phyloP scores from a whole-genome alignment of 2,113 vertebrate genomes.

The Ceratotherium simum region DNA sequence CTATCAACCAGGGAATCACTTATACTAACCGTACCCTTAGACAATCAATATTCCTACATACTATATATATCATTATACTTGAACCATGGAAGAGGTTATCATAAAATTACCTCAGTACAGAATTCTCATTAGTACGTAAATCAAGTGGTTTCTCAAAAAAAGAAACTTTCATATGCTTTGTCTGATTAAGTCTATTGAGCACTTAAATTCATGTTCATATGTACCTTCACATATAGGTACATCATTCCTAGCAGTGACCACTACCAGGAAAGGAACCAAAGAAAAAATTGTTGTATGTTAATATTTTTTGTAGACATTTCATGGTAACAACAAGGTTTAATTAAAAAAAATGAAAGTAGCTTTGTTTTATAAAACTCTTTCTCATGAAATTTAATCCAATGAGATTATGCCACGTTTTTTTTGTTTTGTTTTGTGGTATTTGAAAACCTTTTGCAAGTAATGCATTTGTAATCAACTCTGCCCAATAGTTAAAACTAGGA shows the following conservation, averaged over 20 bases:
- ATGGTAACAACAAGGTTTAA: constrained; percentile 20
- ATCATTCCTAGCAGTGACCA: neutral
- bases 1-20: neutral
- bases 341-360: constrained; percentile 1
- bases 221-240: neutral
- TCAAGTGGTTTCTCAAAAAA: neutral
- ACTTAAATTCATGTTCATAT: constrained; percentile 13
- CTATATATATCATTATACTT: neutral
- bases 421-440: neutral
- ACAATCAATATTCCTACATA: neutral
- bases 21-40: neutral
- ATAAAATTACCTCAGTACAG: neutral
- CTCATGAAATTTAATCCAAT: constrained; percentile 38
- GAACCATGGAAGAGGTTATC: neutral
- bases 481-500: neutral
- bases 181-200: constrained; percentile 11
- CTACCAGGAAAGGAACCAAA: constrained; percentile 9
- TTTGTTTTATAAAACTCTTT: constrained; percentile 51
- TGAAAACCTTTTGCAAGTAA: neutral
- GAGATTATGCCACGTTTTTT: neutral
- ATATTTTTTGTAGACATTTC: constrained; percentile 30
- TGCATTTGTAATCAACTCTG: neutral
- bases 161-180: neutral
- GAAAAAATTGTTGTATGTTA: neutral
- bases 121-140: constrained; percentile 19